phyloP scores from a whole-genome alignment of 2,888 invertebrate genomes.

The Netelia virgata region DNA sequence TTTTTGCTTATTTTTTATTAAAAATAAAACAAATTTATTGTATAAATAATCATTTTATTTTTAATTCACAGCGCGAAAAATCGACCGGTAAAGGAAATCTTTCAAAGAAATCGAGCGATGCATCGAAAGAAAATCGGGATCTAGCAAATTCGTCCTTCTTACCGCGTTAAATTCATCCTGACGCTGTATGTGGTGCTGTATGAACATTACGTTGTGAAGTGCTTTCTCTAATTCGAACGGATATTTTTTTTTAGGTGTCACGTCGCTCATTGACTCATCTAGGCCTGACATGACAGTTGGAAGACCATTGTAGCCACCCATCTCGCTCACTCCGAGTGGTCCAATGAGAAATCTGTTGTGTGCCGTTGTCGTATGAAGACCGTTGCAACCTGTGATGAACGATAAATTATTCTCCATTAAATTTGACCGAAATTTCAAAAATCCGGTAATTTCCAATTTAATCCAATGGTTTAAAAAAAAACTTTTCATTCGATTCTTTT shows the following conservation, averaged over 20 bases:
- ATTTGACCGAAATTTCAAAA: background rate
- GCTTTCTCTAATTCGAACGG: slow-evolving; percentile 97
- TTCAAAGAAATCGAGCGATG: too few species aligned
- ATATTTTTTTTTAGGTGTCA: slow-evolving; percentile 93
- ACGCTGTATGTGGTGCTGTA: slow-evolving; percentile 97
- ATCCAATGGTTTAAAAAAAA: too few species aligned
- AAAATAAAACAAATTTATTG: too few species aligned
- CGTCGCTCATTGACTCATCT: slow-evolving; percentile 93
- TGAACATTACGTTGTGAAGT: slow-evolving; percentile 97
- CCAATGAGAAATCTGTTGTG: slow-evolving; percentile 92
- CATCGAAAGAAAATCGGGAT: slow-evolving; percentile 2
- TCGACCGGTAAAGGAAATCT: too few species aligned
- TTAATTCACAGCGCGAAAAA: too few species aligned
- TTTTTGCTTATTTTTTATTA: background rate
- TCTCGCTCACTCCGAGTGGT: slow-evolving; percentile 88
- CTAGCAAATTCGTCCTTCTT: slow-evolving; percentile 80
- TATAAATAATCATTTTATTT: too few species aligned
- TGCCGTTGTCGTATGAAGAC: slow-evolving; percentile 91
- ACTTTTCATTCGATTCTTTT: too few species aligned
- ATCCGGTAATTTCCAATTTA: too few species aligned
- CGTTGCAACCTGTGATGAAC: slow-evolving; percentile 88
- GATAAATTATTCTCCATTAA: background rate
- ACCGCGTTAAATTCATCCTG: slow-evolving; percentile 98
- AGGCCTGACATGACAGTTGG: slow-evolving; percentile 94
- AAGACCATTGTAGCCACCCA: slow-evolving; percentile 92